These are phyloP conservation scores for Drosophila suzukii DNA, from an alignment of 1,140 invertebrate genomes.

Conservation along the genomic window DNA sequence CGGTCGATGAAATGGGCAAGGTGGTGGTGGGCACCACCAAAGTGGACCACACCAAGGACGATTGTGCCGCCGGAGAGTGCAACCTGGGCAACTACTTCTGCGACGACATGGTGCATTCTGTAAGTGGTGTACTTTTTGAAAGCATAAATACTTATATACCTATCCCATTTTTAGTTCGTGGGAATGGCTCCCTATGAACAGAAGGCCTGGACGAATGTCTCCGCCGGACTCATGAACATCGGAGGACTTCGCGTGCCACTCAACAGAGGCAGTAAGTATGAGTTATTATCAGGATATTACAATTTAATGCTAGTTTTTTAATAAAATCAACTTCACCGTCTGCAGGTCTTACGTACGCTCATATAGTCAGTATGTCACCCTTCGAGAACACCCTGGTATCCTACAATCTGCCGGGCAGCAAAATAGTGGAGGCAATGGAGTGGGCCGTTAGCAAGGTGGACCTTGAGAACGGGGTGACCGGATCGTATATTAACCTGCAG, in stretches of 20 bases:
- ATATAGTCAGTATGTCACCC: constrained; percentile 88
- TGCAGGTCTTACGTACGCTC: constrained; percentile 88
- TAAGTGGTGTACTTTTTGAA: constrained; percentile 19
- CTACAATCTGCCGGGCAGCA: constrained; percentile 87
- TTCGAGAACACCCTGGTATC: constrained; percentile 90
- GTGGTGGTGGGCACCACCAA: constrained; percentile 86
- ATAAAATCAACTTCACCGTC: neutral
- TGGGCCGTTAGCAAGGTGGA: constrained; percentile 85
- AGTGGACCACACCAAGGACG: constrained; percentile 86
- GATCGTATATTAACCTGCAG: constrained; percentile 87
- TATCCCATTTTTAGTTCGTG: constrained; percentile 52
- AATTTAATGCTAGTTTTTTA: too few species aligned
- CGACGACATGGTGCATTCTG: constrained; percentile 88
- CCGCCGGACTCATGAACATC: constrained; percentile 88
- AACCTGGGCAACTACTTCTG: constrained; percentile 91
- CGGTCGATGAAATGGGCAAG: constrained; percentile 86
- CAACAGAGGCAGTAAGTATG: constrained; percentile 85
- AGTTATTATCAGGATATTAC: too few species aligned
- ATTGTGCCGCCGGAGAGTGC: constrained; percentile 88
- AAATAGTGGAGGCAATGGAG: constrained; percentile 87
- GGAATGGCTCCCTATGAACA: constrained; percentile 58
- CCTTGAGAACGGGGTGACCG: constrained; percentile 75
- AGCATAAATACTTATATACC: neutral
- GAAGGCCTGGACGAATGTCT: constrained; percentile 88
- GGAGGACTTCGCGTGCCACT: constrained; percentile 89